phyloP scores from a whole-genome alignment of 2,113 vertebrate genomes.

The Taurulus bubalis region DNA sequence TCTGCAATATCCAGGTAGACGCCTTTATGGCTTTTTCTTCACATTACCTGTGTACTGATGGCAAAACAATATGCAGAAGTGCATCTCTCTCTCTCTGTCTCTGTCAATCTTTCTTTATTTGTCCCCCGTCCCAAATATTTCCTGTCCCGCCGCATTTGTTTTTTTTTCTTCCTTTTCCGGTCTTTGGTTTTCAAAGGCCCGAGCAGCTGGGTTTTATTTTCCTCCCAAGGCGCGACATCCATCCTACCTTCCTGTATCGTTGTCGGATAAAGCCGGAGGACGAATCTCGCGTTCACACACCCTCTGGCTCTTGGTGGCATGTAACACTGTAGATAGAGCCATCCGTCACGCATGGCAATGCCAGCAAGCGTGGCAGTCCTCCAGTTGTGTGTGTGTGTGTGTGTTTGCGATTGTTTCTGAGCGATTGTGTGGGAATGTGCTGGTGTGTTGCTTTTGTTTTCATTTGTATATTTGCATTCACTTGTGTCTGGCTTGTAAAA shows the following conservation, averaged over 20 bases:
- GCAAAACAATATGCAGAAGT: conserved; percentile 35
- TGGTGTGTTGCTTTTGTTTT: conserved; percentile 22
- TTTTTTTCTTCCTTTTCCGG: not conserved
- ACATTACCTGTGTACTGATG: conserved; percentile 12
- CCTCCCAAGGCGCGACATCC: conserved; percentile 39
- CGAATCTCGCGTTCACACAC: conserved; percentile 53
- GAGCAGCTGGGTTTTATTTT: conserved; percentile 59
- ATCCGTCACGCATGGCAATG: conserved; percentile 68
- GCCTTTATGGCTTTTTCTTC: not conserved
- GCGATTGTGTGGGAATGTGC: conserved; percentile 10
- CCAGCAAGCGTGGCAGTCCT: conserved; percentile 60
- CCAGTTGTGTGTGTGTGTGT: conserved; percentile 33
- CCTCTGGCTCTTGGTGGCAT: conserved; percentile 60
- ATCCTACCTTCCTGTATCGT: conserved; percentile 62
- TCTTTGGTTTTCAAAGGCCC: conserved; percentile 20
- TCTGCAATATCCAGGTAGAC: not conserved
- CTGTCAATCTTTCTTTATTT: conserved; percentile 8
- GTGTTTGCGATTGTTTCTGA: conserved; percentile 9
- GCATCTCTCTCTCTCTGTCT: not conserved
- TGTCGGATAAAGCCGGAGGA: conserved; percentile 58
- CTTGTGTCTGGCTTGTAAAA: not conserved
- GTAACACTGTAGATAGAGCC: conserved; percentile 64
- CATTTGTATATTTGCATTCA: conserved; percentile 44
- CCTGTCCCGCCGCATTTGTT: conserved; percentile 36
- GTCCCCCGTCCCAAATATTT: conserved; percentile 10